Base-by-base conservation (phyloP, 1,140 invertebrate species). In the Eumaeus atala region DNA sequence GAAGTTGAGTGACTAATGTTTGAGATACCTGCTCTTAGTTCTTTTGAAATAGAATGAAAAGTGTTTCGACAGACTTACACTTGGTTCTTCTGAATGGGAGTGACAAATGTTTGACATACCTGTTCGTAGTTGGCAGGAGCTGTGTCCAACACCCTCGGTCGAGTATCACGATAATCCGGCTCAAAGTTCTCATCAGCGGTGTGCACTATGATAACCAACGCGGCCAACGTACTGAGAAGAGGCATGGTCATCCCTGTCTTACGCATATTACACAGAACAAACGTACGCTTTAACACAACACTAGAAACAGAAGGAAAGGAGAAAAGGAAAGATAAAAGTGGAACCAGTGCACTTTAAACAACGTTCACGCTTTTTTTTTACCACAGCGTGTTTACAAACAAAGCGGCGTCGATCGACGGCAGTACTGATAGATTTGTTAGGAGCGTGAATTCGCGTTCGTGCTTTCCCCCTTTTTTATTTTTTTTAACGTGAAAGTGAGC, bases 151-250 rank as follows among this genome's bases (percentile, higher is more conserved):
- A 40, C 51, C 47, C 72, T 71, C 7, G 75, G 69, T 40, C 77
- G 58, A 37, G 76, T 52, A 33, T 72, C 74, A 11, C 67, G 56
- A 51, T 72, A 66, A 14, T 74, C 60, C 12, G 51, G 59, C 14
- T 80, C 70, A 28, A 67, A 67, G 17, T 83, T 75, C 50, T 83
- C 79, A 56, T 87, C 83, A 11, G 74, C 78, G 5, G 81, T 75
- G 40, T 84, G 73, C 53, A 79, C 81, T 21, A 87, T 80, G 38
- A 87, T 84, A 51, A 84, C 80, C 67, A 87, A 62, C 48, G 81
- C 84, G 54, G 84, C 84, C 57, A 87, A 69, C 57, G 75, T 84
- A 67, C 76, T 82, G 56, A 87, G 61, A 56, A 87, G 67, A 33
- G 75, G 73, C 78, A 87, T 84, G 54, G 17, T 48, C 62, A 54